Base-by-base conservation (phyloP, 2,888 invertebrate species). In the Rhamphomyia laevipes region DNA sequence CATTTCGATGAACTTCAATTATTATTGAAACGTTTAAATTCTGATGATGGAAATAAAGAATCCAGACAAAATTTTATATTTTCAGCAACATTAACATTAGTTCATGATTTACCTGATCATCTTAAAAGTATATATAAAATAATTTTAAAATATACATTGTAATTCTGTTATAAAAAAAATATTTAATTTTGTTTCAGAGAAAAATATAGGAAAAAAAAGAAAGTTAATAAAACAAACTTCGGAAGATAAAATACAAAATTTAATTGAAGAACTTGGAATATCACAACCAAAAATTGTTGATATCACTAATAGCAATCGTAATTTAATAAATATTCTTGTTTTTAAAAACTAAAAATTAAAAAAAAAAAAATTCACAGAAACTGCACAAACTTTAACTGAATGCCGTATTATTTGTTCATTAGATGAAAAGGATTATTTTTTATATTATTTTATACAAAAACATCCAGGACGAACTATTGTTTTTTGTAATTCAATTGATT, bases 81-180 rank as follows among this genome's bases (percentile, higher is more conserved):
- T 73, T 99, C 97, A 0, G 99, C 99, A 13, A 99, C 99, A 0
- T 74, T 99, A 30, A 92, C 96, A 0, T 71, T 96, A 63, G 86
- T 92, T 0, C 94, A 95, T 56, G 87, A 89, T 48, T 75, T 92
- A 40, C 87, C 90, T 0, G 74, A 77, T 27, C 82, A 88, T 66
- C 72, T 87, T 66, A 73, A 75, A 57, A 77, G 77, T 56, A 83
- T 56, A 58, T n/a, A 17, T 35, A 31, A 35, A 43, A 42, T 46
- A 1, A 13, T 40, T 9, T 42, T 35, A n/a, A n/a, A 21, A 40
- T 10, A 2, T 37, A 43, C 12, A 18, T 17, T 12, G 23, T 9
- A 2, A 2, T 2, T 3, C n/a, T 47, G 13, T 4, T 15, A 33
- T 12, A 16, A 17, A 10, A 43, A 18, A 33, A 13, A 13, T 2